Conservation (phyloP, 2,888 invertebrate genomes). For the Antheraea assamensis region DNA sequence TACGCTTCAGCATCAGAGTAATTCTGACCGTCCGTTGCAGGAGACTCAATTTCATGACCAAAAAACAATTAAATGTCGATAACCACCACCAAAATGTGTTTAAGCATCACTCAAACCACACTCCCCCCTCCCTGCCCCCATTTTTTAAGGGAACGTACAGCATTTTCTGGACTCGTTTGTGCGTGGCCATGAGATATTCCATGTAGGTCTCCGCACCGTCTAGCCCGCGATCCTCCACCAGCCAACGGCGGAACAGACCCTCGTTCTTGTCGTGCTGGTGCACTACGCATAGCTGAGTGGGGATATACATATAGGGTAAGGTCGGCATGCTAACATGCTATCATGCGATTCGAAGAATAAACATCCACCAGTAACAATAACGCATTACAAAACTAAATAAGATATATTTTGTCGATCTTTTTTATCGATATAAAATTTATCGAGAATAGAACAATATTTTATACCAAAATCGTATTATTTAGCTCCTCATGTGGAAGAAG, state of each 20-base stretch:
- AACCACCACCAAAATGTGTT: background rate
- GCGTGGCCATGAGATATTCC: slow-evolving; percentile 97
- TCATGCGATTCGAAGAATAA: background rate
- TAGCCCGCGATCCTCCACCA: slow-evolving; percentile 93
- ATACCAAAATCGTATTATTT: no score
- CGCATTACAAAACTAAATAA: background rate
- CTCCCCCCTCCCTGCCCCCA: slow-evolving; percentile 23
- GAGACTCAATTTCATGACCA: background rate
- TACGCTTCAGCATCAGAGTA: background rate
- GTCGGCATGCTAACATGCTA: background rate
- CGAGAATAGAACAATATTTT: no score
- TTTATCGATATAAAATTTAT: background rate
- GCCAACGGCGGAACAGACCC: slow-evolving; percentile 91
- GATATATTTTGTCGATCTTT: background rate
- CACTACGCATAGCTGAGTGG: slow-evolving; percentile 56
- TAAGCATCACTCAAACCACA: background rate
- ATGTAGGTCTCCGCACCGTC: slow-evolving; percentile 94
- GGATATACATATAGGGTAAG: background rate
- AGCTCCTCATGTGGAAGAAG: no score
- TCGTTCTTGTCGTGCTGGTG: slow-evolving; percentile 77
- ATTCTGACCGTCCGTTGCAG: background rate
- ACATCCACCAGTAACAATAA: background rate
- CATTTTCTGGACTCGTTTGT: slow-evolving; percentile 91
- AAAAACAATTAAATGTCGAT: background rate
- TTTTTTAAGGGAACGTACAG: slow-evolving; percentile 46